phyloP scores from a whole-genome alignment of 2,113 vertebrate genomes.

The Pollimyrus isidori region DNA sequence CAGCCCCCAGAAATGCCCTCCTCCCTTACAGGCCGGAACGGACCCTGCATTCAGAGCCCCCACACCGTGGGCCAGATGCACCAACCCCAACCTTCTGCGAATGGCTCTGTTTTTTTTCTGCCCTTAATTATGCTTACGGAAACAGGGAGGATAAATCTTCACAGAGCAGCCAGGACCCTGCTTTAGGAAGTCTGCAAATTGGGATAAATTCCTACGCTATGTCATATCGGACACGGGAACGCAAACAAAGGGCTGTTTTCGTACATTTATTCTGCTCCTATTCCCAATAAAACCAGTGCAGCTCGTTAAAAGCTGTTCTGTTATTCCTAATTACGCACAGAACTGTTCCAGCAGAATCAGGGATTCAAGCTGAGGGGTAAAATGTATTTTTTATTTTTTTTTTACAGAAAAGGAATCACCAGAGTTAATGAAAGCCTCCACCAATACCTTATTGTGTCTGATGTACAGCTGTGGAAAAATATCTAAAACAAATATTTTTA shows the following conservation, averaged over 20 bases:
- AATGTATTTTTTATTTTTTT: not conserved
- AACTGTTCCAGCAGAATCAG: conserved; percentile 35
- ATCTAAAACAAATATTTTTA: no score
- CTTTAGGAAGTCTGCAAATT: not conserved
- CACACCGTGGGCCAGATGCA: not conserved
- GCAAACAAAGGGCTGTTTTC: not conserved
- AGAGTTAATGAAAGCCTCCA: conserved; percentile 18
- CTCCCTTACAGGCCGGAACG: conserved; percentile 19
- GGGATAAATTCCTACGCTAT: not conserved
- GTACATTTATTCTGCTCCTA: conserved; percentile 21
- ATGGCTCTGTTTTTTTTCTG: conserved; percentile 23
- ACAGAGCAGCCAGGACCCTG: not conserved
- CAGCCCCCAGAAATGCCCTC: conserved; percentile 48
- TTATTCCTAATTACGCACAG: not conserved
- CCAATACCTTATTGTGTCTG: conserved; percentile 38
- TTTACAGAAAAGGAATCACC: conserved; percentile 14
- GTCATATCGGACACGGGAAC: conserved; percentile 10
- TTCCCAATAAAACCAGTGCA: conserved; percentile 20
- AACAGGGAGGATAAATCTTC: not conserved
- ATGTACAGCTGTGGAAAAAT: not conserved
- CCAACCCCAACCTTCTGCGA: conserved; percentile 3
- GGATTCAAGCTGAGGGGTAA: conserved; percentile 31
- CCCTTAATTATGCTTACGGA: not conserved
- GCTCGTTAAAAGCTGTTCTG: conserved; percentile 37
- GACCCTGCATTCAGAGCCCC: not conserved